Evolutionary conservation across 2,113 vertebrate genomes (phyloP).

Genomic region (Phyllostomus discolor): DNA sequence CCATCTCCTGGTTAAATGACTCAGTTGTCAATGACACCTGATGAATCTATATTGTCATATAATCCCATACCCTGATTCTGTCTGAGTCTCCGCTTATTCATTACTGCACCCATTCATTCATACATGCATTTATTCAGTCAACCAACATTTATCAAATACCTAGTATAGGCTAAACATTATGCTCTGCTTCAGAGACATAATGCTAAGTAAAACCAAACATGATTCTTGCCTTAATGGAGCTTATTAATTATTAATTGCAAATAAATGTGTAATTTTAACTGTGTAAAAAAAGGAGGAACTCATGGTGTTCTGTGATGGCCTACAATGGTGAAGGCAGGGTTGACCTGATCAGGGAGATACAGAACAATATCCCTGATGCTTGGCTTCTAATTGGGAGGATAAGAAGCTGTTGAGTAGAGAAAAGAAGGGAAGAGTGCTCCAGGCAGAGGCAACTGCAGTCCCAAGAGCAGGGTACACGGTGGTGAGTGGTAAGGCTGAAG

Average conservation of each 20-base stretch:
- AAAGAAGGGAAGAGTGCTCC: neutral
- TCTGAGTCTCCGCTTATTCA: neutral
- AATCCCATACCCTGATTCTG: neutral
- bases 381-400: neutral
- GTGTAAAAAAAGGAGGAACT: neutral
- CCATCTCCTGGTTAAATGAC: neutral
- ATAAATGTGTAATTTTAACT: neutral
- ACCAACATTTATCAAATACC: neutral
- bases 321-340: neutral
- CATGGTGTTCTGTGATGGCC: neutral
- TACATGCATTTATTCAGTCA: neutral
- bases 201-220: neutral
- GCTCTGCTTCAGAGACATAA: neutral
- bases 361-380: neutral
- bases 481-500: neutral
- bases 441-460: neutral
- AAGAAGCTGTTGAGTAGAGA: neutral
- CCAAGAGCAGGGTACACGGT: neutral
- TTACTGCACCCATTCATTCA: neutral
- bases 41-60: neutral
- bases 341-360: neutral
- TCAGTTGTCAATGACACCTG: neutral
- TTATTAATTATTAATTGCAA: slow-evolving; percentile 9
- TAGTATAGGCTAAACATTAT: neutral
- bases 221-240: neutral